phyloP scores from a whole-genome alignment of 2,888 invertebrate genomes.

The Leptopilina syphax region DNA sequence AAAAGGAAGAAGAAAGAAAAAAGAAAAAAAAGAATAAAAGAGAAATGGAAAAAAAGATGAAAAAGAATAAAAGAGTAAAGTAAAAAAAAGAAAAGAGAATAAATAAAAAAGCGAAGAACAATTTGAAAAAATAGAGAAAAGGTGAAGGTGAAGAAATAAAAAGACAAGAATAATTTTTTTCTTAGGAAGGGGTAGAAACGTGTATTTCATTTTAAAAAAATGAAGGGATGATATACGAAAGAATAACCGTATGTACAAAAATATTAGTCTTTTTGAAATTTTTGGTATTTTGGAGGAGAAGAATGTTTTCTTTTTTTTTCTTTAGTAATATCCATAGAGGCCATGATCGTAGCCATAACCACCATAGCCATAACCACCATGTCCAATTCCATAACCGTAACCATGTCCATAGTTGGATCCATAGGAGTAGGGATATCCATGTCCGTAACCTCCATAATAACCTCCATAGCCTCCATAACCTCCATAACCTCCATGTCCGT shows the following conservation, averaged over 20 bases:
- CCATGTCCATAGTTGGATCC: conserved; percentile 59
- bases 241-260: conserved; percentile 48
- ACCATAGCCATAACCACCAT: conserved; percentile 24
- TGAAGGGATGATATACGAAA: conserved; percentile 23
- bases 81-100: no score
- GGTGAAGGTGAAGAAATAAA: neutral
- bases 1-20: no score
- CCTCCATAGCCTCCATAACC: conserved; percentile 60
- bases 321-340: neutral
- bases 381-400: conserved; percentile 59
- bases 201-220: conserved; percentile 15
- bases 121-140: neutral
- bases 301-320: conserved; percentile 41
- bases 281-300: conserved; percentile 31
- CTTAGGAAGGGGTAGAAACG: conserved; percentile 35
- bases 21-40: no score
- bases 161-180: neutral
- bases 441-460: conserved; percentile 55
- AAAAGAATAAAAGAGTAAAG: no score
- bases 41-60: no score
- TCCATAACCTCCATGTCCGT: conserved; percentile 55
- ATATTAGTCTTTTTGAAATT: conserved; percentile 41
- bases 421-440: conserved; percentile 46
- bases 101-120: no score
- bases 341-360: conserved; percentile 52